phyloP scores from a whole-genome alignment of 2,797 vertebrate species.

The Sciurus vulgaris region DNA sequence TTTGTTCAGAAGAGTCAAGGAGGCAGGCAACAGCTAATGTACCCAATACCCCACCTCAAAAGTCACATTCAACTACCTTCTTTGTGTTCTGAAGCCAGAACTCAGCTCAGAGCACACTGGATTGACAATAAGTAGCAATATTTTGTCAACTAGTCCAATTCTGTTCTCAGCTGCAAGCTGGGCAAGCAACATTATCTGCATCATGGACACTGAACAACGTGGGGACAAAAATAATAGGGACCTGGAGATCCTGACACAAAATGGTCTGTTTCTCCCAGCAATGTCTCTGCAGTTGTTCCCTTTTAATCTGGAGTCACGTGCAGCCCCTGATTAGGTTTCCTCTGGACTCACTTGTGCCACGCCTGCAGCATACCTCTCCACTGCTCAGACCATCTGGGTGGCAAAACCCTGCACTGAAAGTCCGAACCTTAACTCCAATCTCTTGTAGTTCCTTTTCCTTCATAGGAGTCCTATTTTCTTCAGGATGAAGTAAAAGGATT shows the following conservation, averaged over 20 bases:
- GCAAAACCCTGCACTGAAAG: neutral
- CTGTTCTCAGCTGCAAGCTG: constrained; percentile 7
- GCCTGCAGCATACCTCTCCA: constrained; percentile 72
- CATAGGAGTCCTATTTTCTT: neutral
- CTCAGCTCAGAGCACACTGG: neutral
- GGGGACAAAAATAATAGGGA: constrained; percentile 43
- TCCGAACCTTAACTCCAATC: neutral
- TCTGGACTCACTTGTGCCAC: constrained; percentile 76
- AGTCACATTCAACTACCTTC: neutral
- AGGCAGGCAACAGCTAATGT: constrained; percentile 65
- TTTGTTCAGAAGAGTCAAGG: constrained; percentile 77
- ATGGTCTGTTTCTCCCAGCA: constrained; percentile 43
- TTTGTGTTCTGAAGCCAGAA: neutral
- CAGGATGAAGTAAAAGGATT: neutral
- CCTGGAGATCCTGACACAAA: constrained; percentile 31
- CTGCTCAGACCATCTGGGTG: neutral
- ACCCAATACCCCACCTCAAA: neutral
- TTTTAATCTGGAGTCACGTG: constrained; percentile 73
- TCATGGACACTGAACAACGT: neutral
- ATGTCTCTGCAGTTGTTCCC: constrained; percentile 68
- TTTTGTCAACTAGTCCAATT: neutral
- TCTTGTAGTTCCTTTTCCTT: neutral
- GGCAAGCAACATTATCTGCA: constrained; percentile 36
- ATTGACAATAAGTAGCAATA: neutral
- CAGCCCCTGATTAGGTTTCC: constrained; percentile 79